phyloP scores from a whole-genome alignment of 2,888 invertebrate species.

The Lordiphosa andalusiaca region DNA sequence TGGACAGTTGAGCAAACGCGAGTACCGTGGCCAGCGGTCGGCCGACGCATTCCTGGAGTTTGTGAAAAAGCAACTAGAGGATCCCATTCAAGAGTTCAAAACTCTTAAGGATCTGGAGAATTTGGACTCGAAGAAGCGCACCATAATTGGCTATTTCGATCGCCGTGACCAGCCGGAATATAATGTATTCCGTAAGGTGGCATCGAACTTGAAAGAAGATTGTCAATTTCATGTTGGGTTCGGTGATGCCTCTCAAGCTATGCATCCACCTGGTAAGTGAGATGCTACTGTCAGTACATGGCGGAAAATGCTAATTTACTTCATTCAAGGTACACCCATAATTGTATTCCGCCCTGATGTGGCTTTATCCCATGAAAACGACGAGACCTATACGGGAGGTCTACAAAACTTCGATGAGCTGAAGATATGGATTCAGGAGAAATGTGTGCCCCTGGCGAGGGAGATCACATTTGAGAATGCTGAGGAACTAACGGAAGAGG shows the following conservation, averaged over 20 bases:
- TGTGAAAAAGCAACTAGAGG: conserved; percentile 92
- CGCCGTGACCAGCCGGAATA: conserved; percentile 89
- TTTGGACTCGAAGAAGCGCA: conserved; percentile 90
- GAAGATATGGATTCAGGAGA: conserved; percentile 93
- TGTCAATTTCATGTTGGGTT: conserved; percentile 96
- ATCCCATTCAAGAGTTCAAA: conserved; percentile 90
- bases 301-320: not conserved
- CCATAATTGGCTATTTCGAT: conserved; percentile 95
- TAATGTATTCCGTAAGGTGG: conserved; percentile 88
- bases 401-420: conserved; percentile 89
- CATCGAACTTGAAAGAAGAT: conserved; percentile 95
- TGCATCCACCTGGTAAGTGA: conserved; percentile 89
- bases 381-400: conserved; percentile 90
- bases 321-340: conserved; percentile 85
- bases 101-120: conserved; percentile 87
- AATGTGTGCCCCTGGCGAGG: conserved; percentile 97
- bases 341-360: conserved; percentile 91
- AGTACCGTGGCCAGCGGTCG: conserved; percentile 94
- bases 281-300: too few species aligned
- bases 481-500: conserved; percentile 99
- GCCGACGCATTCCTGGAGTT: conserved; percentile 94
- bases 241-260: conserved; percentile 89
- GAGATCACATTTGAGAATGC: conserved; percentile 99
- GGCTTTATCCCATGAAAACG: conserved; percentile 89
- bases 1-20: conserved; percentile 93